Percentiles rank a stretch among this genome's conserved stretches.
Evolutionary conservation across 2,888 invertebrate genomes (phyloP).

Genomic region (Sisyra nigra): DNA sequence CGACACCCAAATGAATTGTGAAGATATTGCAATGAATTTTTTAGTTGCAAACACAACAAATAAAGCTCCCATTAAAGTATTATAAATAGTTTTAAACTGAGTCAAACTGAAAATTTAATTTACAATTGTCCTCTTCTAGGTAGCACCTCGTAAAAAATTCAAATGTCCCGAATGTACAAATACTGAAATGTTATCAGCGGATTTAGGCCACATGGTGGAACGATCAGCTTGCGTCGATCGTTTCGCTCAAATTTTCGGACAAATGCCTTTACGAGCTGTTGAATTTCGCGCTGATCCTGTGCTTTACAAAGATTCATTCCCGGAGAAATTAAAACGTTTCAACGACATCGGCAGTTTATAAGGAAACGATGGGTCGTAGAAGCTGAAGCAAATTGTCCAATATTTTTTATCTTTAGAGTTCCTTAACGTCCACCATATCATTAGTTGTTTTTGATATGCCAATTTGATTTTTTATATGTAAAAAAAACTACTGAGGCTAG

Average conservation of each 20-base stretch:
- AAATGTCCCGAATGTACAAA: slow-evolving; percentile 91
- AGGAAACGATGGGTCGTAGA: slow-evolving; percentile 14
- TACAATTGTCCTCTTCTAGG: slow-evolving; percentile 30
- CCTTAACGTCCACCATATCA: neutral
- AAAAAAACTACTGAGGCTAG: neutral
- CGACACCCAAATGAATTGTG: slow-evolving; percentile 92
- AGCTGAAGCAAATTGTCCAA: neutral
- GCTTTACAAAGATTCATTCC: slow-evolving; percentile 71
- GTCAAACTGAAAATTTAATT: neutral
- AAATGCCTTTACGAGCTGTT: slow-evolving; percentile 73
- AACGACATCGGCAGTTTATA: slow-evolving; percentile 81
- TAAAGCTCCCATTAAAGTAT: slow-evolving; percentile 82
- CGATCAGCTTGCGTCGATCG: slow-evolving; percentile 78
- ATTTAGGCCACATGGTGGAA: slow-evolving; percentile 83
- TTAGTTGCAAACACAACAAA: slow-evolving; percentile 84
- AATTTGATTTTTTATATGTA: neutral
- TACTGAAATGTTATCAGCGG: slow-evolving; percentile 86
- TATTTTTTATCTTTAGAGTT: neutral
- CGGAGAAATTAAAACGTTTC: slow-evolving; percentile 73
- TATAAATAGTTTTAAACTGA: too few relatives aligned
- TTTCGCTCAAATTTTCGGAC: slow-evolving; percentile 58
- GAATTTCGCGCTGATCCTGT: slow-evolving; percentile 94
- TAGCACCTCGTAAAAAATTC: slow-evolving; percentile 90
- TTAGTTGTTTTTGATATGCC: too few relatives aligned
- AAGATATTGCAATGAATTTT: slow-evolving; percentile 97